These are phyloP conservation scores for Masticophis lateralis DNA, from an alignment of 2,797 vertebrate genomes.

Conservation along the genomic window DNA sequence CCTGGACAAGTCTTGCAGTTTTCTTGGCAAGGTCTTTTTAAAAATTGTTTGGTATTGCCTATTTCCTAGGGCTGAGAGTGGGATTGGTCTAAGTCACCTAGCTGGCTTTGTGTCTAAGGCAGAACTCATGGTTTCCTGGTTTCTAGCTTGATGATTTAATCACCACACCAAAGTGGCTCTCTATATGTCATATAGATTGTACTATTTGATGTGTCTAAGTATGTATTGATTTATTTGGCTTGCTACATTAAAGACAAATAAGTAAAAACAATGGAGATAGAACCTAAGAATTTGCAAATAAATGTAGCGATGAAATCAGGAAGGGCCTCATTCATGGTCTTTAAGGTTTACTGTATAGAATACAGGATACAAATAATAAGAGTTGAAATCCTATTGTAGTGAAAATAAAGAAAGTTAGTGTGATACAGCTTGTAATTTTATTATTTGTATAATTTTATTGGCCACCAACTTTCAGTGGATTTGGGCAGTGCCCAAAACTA, in stretches of 20 bases:
- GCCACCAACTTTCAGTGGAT: not conserved
- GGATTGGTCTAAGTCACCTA: not conserved
- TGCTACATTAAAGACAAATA: not conserved
- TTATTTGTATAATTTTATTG: not conserved
- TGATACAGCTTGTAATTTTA: not conserved
- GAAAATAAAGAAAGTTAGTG: not conserved
- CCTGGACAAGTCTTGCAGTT: not conserved
- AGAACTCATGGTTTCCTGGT: not conserved
- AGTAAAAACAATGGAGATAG: not conserved
- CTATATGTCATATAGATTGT: not conserved
- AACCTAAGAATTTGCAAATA: not conserved
- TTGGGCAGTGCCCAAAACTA: not conserved
- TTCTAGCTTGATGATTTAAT: not conserved
- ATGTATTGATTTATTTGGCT: not conserved
- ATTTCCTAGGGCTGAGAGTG: not conserved
- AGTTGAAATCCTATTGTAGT: not conserved
- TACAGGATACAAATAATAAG: not conserved
- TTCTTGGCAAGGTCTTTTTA: not conserved
- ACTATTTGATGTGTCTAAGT: not conserved
- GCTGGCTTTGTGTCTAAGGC: not conserved
- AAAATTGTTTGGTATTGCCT: not conserved
- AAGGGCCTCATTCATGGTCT: not conserved
- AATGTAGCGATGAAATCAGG: not conserved
- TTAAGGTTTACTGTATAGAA: no score
- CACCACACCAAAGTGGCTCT: not conserved